Conservation (phyloP, 2,888 invertebrate species). For the Pachydiplax longipennis region DNA sequence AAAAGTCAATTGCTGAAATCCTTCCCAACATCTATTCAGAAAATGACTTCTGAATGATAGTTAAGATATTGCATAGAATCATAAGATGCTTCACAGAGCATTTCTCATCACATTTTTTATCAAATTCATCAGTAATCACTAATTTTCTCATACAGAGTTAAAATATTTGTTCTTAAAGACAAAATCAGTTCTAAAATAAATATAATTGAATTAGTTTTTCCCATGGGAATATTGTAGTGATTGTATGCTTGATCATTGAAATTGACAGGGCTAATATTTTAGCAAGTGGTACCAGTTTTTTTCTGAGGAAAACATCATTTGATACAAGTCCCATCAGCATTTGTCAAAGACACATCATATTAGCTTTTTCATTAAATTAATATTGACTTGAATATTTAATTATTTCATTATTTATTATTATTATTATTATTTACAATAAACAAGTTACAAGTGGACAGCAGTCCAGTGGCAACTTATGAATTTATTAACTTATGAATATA, state of each 20-base stretch:
- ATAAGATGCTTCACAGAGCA: background rate
- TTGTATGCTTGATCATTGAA: background rate
- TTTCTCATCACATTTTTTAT: background rate
- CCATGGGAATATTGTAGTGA: background rate
- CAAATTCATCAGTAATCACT: background rate
- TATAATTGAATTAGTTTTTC: background rate
- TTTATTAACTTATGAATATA: too few species aligned
- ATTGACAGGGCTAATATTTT: background rate
- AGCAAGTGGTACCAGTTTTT: background rate
- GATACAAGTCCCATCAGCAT: slow-evolving; percentile 18
- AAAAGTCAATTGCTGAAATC: slow-evolving; percentile 5
- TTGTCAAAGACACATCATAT: slow-evolving; percentile 29
- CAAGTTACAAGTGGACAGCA: too few species aligned
- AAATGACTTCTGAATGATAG: background rate
- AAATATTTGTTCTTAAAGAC: background rate
- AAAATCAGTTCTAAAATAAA: background rate
- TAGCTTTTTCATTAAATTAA: slow-evolving; percentile 11
- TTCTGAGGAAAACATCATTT: background rate
- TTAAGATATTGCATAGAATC: background rate
- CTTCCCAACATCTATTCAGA: background rate
- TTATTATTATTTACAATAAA: too few species aligned
- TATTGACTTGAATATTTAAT: background rate
- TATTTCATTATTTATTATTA: too few species aligned
- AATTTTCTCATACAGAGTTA: background rate
- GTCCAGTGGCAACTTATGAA: too few species aligned